Conservation (phyloP, 1,140 invertebrate species). For the Druon quercuslanigerum region DNA sequence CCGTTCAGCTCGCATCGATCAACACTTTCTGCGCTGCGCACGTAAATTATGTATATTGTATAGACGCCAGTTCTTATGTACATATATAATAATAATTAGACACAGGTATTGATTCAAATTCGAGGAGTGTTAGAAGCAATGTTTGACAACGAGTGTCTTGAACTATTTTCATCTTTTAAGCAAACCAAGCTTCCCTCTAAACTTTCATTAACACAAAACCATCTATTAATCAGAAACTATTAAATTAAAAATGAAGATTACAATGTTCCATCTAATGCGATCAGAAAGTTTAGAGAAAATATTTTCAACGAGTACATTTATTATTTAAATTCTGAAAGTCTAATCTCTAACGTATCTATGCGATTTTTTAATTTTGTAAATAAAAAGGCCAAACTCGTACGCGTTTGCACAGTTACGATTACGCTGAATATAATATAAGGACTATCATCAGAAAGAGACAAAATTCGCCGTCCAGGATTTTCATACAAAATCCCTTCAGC, state of each 20-base stretch:
- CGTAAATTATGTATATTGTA: neutral
- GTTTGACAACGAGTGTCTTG: too few relatives aligned
- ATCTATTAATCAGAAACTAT: too few relatives aligned
- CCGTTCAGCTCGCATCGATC: conserved; percentile 23
- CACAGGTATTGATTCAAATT: conserved; percentile 20
- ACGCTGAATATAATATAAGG: conserved; percentile 20
- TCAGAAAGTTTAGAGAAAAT: conserved; percentile 16
- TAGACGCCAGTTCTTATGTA: conserved; percentile 21
- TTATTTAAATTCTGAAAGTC: neutral
- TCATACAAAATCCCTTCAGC: conserved; percentile 68
- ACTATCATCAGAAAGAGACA: conserved; percentile 40
- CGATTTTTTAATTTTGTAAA: neutral
- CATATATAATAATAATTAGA: conserved; percentile 31
- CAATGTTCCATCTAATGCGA: neutral
- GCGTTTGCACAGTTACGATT: conserved; percentile 35
- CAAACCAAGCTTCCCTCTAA: neutral
- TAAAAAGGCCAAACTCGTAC: neutral
- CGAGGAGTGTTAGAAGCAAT: neutral
- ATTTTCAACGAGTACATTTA: neutral
- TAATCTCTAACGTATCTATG: neutral
- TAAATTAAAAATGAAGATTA: neutral
- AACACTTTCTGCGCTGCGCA: conserved; percentile 22
- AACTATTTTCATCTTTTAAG: neutral
- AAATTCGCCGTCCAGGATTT: conserved; percentile 60
- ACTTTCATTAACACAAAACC: neutral